Evolutionary conservation across 2,797 vertebrate species (phyloP), one percentile per base, ranked within the genome.

Genomic region (Mycteria americana): DNA sequence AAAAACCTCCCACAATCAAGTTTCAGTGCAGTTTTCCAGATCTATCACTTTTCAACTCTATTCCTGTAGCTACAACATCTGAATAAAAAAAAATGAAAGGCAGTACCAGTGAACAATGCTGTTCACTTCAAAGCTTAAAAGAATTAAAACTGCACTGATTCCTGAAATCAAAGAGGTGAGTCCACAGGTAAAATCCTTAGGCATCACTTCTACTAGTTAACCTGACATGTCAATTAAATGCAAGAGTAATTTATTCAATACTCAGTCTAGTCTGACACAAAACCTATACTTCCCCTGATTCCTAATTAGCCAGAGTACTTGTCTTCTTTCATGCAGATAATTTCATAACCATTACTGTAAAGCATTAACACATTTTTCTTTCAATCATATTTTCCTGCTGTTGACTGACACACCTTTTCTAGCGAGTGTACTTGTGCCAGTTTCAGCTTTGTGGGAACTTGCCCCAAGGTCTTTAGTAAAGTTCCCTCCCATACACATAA

Each of bases 361-460:
- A 89, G 85, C 73, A 88, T 92, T 94, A 96, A 94, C 86, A 94
- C 78, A 88, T 90, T 96, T 95, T 94, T 95, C 79, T 97, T 97
- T 96, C 88, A 93, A 88, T 95, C 82, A 80, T 93, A 73, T 94
- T 96, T 96, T 96, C 89, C 87, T 92, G 60, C 72, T 76, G 80
- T 74, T 89, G 83, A 82, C 78, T 76, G 94, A 97, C 83, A 96
- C 83, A 91, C 91, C 88, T 97, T 95, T 92, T 77, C 93, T 72
- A 54, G 24, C 5, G 45, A 95, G 70, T 89, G 82, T 93, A 94
- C 67, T 78, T 59, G 57, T 62, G 80, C 95, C 94, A 97, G 74
- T 88, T 97, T 97, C 93, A 95, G 81, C 83, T 96, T 97, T 97
- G 89, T 94, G 95, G 77, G 95, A 97, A 97, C 92, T 80, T 91